Base-by-base conservation (phyloP, 2,797 vertebrate genomes). In the Alauda arvensis region DNA sequence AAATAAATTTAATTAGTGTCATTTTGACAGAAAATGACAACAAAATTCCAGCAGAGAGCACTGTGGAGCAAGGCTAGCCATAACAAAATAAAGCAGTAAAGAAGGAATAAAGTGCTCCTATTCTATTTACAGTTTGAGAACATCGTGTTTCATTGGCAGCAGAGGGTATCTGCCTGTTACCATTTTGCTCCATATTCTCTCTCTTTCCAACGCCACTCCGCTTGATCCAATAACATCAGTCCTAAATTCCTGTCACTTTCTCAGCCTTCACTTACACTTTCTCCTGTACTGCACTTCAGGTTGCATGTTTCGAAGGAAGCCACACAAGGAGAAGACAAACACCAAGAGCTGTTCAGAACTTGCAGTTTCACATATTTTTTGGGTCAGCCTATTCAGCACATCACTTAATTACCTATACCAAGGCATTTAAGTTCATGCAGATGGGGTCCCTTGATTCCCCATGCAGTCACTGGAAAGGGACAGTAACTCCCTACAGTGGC, bases 11-110 rank as follows among this genome's bases (percentile, higher is more conserved):
- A 74, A 78, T 48, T 45, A 9, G 21, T 53, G 8, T 13, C 24
- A 62, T 74, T 89, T 85, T 81, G 24, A 33, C n/a, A 76, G 46
- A 78, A 45, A 74, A 74, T 43, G 0, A 11, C 43, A 76, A 63
- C 18, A 82, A 62, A 88, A 67, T 67, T 63, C 83, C 97, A 95
- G 94, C 86, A 98, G 97, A 97, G 96, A 95, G 89, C 97, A 83
- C 95, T 95, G 83, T 78, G 69, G 91, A 94, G 89, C 69, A 93
- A 93, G 55, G 57, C 90, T 19, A 43, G 29, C 16, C n/a, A 4
- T 57, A 51, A 55, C 14, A 11, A 25, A 80, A 61, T 31, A 12
- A 61, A 62, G 31, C 31, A 18, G 48, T 51, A 31, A 37, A 57
- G 60, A 21, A 31, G 31, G 53, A 83, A 69, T 67, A 14, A 60